Evolutionary conservation across 2,888 invertebrate genomes (phyloP).

Genomic region (Shargacucullia verbasci): DNA sequence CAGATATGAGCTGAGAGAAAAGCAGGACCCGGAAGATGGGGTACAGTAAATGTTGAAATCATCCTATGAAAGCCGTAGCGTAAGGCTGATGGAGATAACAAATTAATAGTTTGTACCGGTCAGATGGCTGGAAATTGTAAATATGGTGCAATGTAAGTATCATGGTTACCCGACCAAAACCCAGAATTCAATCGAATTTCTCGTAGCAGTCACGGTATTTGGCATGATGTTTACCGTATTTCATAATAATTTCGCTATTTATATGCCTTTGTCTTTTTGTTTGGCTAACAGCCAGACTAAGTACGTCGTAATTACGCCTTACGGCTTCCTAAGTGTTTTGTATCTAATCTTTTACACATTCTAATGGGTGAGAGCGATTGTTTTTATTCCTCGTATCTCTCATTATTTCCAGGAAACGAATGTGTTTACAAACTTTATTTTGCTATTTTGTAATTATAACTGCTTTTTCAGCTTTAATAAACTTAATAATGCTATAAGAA

Average conservation of each 20-base stretch:
- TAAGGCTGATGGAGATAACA: no score
- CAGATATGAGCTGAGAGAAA: no score
- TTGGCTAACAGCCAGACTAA: constrained; percentile 66
- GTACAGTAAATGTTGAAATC: no score
- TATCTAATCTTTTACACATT: constrained; percentile 43
- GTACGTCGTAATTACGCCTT: constrained; percentile 67
- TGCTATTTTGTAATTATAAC: constrained; percentile 13
- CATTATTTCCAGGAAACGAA: constrained; percentile 34
- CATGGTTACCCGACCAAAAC: no score
- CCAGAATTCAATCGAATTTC: no score
- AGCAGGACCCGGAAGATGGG: no score
- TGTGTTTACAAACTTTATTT: constrained; percentile 21
- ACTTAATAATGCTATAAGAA: neutral
- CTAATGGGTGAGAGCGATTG: constrained; percentile 40
- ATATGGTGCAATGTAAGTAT: no score
- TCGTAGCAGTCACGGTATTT: neutral
- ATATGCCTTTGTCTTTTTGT: constrained; percentile 51
- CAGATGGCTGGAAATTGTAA: no score
- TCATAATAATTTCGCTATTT: constrained; percentile 32
- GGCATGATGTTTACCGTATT: constrained; percentile 19
- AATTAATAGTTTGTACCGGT: no score
- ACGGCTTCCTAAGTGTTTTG: constrained; percentile 57
- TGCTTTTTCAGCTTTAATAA: constrained; percentile 5
- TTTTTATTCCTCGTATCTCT: constrained; percentile 35
- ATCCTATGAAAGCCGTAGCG: no score